Base-by-base conservation (phyloP, 1,140 invertebrate genomes). In the Notospermus geniculatus region DNA sequence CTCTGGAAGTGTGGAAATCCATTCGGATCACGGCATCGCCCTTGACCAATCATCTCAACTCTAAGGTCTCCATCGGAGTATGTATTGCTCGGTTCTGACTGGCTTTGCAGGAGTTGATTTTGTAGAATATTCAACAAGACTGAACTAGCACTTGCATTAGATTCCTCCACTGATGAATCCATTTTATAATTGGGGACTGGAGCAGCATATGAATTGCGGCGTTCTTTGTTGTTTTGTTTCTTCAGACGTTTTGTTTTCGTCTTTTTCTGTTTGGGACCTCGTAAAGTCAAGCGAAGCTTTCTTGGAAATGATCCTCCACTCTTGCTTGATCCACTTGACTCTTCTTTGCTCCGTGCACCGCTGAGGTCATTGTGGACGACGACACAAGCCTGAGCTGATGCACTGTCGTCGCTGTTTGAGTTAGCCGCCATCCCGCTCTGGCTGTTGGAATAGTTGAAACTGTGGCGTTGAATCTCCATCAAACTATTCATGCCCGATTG, bases 151-250 rank as follows among this genome's bases (percentile, higher is more conserved):
- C 46, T 50, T 19, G 46, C n/a, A 50, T 27, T 27, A 5, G 46
- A 50, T 9, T 7, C n/a, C n/a, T 27, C 46, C 46, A 27, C 4
- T 4, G 46, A 50, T 5, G 46, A 50, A 7, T 27, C 25, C 32
- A 36, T 36, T 15, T 36, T 36, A 15, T 36, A 36, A 50, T 27
- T 23, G 5, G 19, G 19, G 46, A 50, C 46, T 50, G 46, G 46
- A 50, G 46, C 46, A 5, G 46, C n/a, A n/a, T 50, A 50, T n/a
- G 46, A 50, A n/a, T 50, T 50, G 4, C 46, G n/a, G 25, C 46
- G 46, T 50, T 50, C 46, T 50, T 50, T 50, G 9, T 50, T 27
- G n/a, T 50, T 50, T 50, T 50, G 46, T n/a, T 50, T 50, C 25
- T 50, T 36, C 32, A 36, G 32, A 7, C 32, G 32, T 36, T 36